Conservation (phyloP, 2,888 invertebrate species). For the Diarsia brunnea region DNA sequence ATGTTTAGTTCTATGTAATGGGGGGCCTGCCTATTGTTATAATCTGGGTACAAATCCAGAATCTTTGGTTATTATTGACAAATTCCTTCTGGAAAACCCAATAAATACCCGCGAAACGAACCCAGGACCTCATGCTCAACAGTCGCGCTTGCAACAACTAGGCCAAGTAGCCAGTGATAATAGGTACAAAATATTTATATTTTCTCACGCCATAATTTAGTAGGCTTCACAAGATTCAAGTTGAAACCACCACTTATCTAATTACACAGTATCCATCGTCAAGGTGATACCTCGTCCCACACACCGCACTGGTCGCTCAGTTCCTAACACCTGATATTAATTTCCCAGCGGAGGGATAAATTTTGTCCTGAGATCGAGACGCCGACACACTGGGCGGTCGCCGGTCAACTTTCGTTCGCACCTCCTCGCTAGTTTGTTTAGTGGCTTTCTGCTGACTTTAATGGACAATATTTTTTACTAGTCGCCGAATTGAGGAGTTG, state of each 20-base stretch:
- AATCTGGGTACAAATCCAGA: no score
- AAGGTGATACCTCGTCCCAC: constrained; percentile 52
- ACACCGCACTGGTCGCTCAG: constrained; percentile 62
- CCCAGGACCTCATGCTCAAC: no score
- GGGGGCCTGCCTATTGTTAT: no score
- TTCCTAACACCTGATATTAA: constrained; percentile 85
- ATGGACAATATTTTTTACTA: constrained; percentile 32
- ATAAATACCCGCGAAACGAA: no score
- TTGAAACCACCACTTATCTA: constrained; percentile 51
- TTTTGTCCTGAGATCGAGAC: constrained; percentile 80
- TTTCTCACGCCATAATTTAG: constrained; percentile 1
- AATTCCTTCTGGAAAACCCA: no score
- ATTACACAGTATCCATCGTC: constrained; percentile 53
- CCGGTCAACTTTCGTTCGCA: constrained; percentile 57
- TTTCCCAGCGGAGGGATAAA: constrained; percentile 89
- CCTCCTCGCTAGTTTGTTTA: constrained; percentile 42
- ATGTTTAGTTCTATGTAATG: no score
- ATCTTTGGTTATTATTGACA: no score
- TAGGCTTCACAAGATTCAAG: constrained; percentile 9
- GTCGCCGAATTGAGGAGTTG: constrained; percentile 8
- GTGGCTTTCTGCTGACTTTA: constrained; percentile 37
- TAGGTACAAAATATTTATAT: background rate
- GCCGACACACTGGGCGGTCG: constrained; percentile 70
- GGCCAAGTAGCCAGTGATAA: background rate
- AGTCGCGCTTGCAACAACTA: no score